phyloP scores from a whole-genome alignment of 2,888 invertebrate genomes.

The Mantis religiosa region DNA sequence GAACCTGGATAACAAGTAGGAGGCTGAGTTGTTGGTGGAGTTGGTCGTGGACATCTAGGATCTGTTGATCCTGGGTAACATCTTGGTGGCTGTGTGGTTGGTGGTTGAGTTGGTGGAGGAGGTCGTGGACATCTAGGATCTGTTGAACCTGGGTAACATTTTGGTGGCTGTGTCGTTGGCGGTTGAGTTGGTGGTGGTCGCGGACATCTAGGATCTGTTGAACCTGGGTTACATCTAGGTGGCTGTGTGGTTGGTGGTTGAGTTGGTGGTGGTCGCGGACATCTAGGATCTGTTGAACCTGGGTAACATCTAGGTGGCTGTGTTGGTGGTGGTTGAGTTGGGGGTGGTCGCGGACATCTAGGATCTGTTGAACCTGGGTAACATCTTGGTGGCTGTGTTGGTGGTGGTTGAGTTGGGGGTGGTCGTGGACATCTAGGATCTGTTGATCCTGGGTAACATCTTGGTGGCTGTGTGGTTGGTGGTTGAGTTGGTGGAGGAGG shows the following conservation, averaged over 20 bases:
- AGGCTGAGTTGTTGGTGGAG: not conserved
- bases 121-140: constrained; percentile 39
- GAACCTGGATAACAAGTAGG: constrained; percentile 18
- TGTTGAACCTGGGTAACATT: constrained; percentile 29
- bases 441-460: constrained; percentile 36
- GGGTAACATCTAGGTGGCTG: constrained; percentile 24
- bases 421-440: constrained; percentile 34
- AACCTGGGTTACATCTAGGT: constrained; percentile 40
- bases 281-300: constrained; percentile 31
- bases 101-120: constrained; percentile 23
- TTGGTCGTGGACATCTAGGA: constrained; percentile 24
- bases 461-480: constrained; percentile 36
- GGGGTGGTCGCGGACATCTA: constrained; percentile 24
- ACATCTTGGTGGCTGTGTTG: constrained; percentile 17
- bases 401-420: constrained; percentile 30
- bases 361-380: constrained; percentile 33
- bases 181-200: constrained; percentile 24
- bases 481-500: constrained; percentile 32
- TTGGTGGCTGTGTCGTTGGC: constrained; percentile 20
- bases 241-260: constrained; percentile 34
- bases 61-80: constrained; percentile 39
- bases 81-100: constrained; percentile 25
- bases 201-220: constrained; percentile 33
- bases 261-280: constrained; percentile 29
- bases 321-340: constrained; percentile 24